Evolutionary conservation across 2,797 vertebrate species (phyloP), one percentile per base, ranked within the genome.

Genomic region (Sebastes baramenuke): DNA sequence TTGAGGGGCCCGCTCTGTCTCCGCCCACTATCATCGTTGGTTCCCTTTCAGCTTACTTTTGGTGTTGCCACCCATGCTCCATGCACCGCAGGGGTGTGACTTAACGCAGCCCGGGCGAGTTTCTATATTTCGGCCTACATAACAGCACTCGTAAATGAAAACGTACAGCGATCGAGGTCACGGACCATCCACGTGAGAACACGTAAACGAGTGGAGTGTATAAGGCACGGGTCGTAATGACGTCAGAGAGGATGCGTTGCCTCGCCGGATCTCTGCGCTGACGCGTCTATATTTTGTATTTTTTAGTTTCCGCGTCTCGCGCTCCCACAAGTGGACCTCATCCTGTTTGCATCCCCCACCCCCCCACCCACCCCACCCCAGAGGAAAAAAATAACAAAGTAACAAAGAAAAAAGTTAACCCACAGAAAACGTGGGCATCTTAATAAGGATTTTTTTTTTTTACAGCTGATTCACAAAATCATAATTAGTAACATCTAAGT

Each of bases 401-500:
- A 87, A 92, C 84, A 83, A 89, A 87, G 82, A 92, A 91, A 87
- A 88, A 91, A 91, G 77, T 82, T 88, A 77, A 90, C 96, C 95
- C 96, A 96, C 96, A 92, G 94, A 96, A 96, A 96, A 96, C 96
- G 95, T 96, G 95, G 95, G 95, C 73, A 89, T 95, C 91, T 94
- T 95, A 89, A 94, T 94, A 94, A 96, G 89, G 94, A 91, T 93
- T 87, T 93, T 71, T 67, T 83, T 36, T 90, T 85, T 92, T 90
- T 90, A 96, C 93, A 95, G 94, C 95, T 96, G 96, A 96, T 96
- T 96, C 95, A 96, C 95, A 96, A 96, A 96, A 96, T 96, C 95
- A 96, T 96, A 95, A 94, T 95, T 95, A 95, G 89, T 95, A 52
- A 95, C 94, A 94, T 94, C 95, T 95, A 96, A 94, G 95, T 96